Base-by-base conservation (phyloP, 2,113 vertebrate species). In the Gymnobelideus leadbeateri region DNA sequence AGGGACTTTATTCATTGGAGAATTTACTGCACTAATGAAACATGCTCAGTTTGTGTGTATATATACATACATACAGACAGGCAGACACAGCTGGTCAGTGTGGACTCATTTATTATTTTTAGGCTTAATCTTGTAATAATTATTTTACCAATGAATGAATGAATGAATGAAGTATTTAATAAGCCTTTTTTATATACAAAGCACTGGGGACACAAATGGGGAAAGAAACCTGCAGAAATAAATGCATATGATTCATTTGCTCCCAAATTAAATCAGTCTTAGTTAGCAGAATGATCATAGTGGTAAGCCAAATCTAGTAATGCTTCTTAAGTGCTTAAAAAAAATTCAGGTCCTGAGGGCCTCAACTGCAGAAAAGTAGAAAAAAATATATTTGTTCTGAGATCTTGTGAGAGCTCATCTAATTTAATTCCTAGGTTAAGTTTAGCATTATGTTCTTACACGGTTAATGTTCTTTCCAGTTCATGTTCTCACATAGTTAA, bases 391-490 rank as follows among this genome's bases (percentile, higher is more conserved):
- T 68, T 52, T 51, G 11, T 93, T 7, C 53, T 68, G 9, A 94
- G 28, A 77, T 94, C 50, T 31, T 94, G 51, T 61, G 89, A 95
- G 94, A 94, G 95, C 46, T 94, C 0, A 2, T 94, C 92, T 94
- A 43, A 52, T 53, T 92, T 95, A 92, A 94, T 94, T 95, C 94
- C 90, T 52, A 43, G 96, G 47, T 2, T 96, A 94, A 91, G 91
- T 95, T 96, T 95, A 94, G 25, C 61, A 47, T 91, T 26, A 11
- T 94, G n/a, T 94, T 93, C 84, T 95, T 93, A 49, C 0, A 49
- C n/a, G 92, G 77, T 94, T 95, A 92, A 91, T 97, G 93, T 96
- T 96, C 92, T 95, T 93, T n/a, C n/a, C 77, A 46, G 94, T 52
- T 43, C 90, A 8, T 84, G 50, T 96, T 96, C 68, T 92, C 57